These are phyloP conservation scores for Chrosomus eos DNA, from an alignment of 2,797 vertebrate genomes.

Conservation along the genomic window DNA sequence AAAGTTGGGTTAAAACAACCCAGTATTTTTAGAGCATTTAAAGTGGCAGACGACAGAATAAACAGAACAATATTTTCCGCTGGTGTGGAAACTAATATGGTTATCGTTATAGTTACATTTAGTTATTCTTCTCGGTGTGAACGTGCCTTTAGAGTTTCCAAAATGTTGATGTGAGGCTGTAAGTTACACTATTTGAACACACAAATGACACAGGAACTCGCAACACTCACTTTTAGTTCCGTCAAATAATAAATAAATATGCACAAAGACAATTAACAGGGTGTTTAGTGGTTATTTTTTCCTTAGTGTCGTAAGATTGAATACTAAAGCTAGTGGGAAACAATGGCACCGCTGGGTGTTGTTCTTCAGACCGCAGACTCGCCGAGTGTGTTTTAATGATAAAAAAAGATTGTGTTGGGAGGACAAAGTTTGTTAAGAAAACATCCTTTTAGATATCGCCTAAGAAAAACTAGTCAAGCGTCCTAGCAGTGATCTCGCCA, in stretches of 20 bases:
- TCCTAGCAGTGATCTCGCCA: conserved; percentile 36
- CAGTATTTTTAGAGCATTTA: too few species aligned
- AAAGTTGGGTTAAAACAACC: too few species aligned
- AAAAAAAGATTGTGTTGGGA: conserved; percentile 59
- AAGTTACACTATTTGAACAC: neutral
- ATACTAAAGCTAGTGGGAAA: conserved; percentile 37
- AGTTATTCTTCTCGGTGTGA: neutral
- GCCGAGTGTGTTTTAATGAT: conserved; percentile 55
- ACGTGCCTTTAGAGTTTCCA: neutral
- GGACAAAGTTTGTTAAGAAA: conserved; percentile 62
- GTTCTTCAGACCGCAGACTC: conserved; percentile 40
- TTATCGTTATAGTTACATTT: neutral
- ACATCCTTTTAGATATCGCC: conserved; percentile 62
- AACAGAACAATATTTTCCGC: neutral
- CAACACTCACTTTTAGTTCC: neutral
- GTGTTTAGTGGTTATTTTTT: conserved; percentile 47
- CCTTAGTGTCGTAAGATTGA: conserved; percentile 32
- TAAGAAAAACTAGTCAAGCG: conserved; percentile 49
- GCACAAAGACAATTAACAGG: conserved; percentile 38
- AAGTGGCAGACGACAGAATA: neutral
- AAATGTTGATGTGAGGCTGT: neutral
- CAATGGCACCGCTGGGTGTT: conserved; percentile 59
- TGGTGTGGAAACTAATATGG: neutral
- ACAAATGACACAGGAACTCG: neutral
- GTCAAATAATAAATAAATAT: neutral